A percentile compares a stretch with the other conserved stretches of the same genome.
Evolutionary conservation across 1,140 invertebrate species (phyloP).

Genomic region (Anoplophora glabripennis): DNA sequence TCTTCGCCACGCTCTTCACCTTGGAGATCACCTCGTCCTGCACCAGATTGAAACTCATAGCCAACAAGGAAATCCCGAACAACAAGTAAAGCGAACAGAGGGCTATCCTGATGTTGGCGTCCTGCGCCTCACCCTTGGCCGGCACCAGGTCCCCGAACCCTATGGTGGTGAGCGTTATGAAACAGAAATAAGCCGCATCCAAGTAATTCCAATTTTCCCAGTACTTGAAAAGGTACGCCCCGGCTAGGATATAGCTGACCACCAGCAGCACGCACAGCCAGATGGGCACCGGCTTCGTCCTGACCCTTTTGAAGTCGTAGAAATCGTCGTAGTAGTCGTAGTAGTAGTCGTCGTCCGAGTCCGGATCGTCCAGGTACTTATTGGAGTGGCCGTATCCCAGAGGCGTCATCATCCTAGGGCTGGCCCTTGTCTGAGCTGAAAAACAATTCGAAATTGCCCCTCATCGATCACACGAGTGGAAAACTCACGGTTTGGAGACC

Average conservation of each 20-base stretch:
- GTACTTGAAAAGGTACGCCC: slow-evolving; percentile 78
- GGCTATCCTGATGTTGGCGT: slow-evolving; percentile 76
- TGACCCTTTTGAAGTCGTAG: slow-evolving; percentile 41
- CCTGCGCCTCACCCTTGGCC: slow-evolving; percentile 67
- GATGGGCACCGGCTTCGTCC: slow-evolving; percentile 79
- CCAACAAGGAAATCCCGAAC: slow-evolving; percentile 93
- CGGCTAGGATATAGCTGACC: slow-evolving; percentile 83
- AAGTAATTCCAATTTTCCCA: slow-evolving; percentile 89
- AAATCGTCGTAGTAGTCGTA: slow-evolving; percentile 48
- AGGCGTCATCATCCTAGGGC: slow-evolving; percentile 66
- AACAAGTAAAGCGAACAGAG: slow-evolving; percentile 90
- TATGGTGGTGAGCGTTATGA: slow-evolving; percentile 92
- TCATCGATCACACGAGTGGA: background rate
- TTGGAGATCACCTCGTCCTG: slow-evolving; percentile 88
- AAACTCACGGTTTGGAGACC: slow-evolving; percentile 25
- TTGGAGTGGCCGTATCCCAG: slow-evolving; percentile 64
- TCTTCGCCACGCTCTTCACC: slow-evolving; percentile 77
- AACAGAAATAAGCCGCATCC: slow-evolving; percentile 93
- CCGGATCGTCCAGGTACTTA: slow-evolving; percentile 52
- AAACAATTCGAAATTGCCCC: slow-evolving; percentile 1
- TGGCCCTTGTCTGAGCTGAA: slow-evolving; percentile 40
- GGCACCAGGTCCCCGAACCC: slow-evolving; percentile 95
- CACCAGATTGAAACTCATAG: slow-evolving; percentile 98
- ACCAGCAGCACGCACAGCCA: slow-evolving; percentile 88
- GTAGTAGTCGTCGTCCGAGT: slow-evolving; percentile 50